Conservation (phyloP, 2,888 invertebrate species). For the Apodemia duryi region DNA sequence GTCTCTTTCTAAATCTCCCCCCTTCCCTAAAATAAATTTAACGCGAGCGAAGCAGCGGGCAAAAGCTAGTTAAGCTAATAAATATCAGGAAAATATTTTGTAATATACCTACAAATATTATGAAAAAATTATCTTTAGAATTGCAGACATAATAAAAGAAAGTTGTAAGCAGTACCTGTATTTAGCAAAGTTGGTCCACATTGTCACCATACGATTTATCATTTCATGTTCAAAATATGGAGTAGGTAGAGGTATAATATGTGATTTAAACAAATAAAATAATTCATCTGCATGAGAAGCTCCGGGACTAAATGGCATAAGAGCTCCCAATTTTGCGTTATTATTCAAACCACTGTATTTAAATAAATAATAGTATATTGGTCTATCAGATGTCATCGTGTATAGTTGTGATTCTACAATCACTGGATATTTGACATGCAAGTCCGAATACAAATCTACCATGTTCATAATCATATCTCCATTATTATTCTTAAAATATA, state of each 20-base stretch:
- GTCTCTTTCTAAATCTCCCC: too few species aligned
- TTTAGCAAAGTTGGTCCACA: conserved; percentile 74
- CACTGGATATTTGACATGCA: conserved; percentile 62
- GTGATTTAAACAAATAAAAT: conserved; percentile 67
- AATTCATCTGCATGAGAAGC: conserved; percentile 69
- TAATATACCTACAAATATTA: too few species aligned
- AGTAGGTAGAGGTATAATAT: conserved; percentile 56
- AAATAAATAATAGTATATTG: conserved; percentile 65
- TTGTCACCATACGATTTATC: conserved; percentile 57
- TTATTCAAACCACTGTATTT: conserved; percentile 61
- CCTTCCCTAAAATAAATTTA: too few species aligned
- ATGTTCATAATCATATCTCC: conserved; percentile 62
- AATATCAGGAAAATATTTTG: too few species aligned
- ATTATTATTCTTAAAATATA: conserved; percentile 53
- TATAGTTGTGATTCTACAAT: conserved; percentile 59
- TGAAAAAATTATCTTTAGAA: too few species aligned
- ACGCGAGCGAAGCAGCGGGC: too few species aligned
- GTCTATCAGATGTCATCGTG: conserved; percentile 50
- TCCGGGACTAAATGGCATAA: conserved; percentile 46
- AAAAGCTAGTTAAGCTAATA: too few species aligned
- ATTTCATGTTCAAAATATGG: conserved; percentile 50
- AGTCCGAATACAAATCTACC: conserved; percentile 65
- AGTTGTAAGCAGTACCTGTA: conserved; percentile 43
- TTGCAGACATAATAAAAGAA: too few species aligned
- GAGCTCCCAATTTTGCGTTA: conserved; percentile 59